Evolutionary conservation across 1,140 invertebrate genomes (phyloP), one percentile per base, ranked within the genome.

Genomic region (Oreohelix idahoensis): DNA sequence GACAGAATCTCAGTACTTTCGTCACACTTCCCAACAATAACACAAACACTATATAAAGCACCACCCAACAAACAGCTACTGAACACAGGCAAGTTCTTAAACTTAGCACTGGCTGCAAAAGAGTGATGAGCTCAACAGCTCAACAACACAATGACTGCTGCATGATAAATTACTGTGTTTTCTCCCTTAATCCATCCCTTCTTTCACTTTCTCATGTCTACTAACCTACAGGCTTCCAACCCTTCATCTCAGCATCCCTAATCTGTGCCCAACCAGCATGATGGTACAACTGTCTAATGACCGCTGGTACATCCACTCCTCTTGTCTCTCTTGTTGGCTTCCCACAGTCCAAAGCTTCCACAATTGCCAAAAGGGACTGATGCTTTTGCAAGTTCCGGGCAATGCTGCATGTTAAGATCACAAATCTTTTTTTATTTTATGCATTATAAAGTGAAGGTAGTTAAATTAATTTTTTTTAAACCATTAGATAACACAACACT

Each of bases 321-420:
- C 92, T 81, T 1, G 89, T 92, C 88, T 93, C 93, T 38, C 92
- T 86, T 79, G 93, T 90, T 45, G 91, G 90, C 85, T 92, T 93
- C 13, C 93, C 93, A 87, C 92, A 92, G 84, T 93, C 92, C 82
- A 93, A 86, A 15, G 92, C 84, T 86, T 93, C 93, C 74, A 93
- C 29, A 17, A 93, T 92, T 84, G 89, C 90, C 13, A 94, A 71
- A 20, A 94, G 86, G 32, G 92, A 87, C 84, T 90, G 88, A 81
- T 94, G 93, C 81, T 94, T 93, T 88, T 94, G 93, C 15, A 93
- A 86, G 83, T 93, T 93, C n/a, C 93, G 87, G 13, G 93, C 93
- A 87, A 94, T 91, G 84, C 93, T 94, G 85, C 26, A 87, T 86
- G 63, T 53, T 75, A 63, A 58, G n/a, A 77, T 23, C 20, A 45